These are phyloP conservation scores for Ennomos quercinarius DNA, from an alignment of 2,888 invertebrate genomes.

Conservation along the genomic window DNA sequence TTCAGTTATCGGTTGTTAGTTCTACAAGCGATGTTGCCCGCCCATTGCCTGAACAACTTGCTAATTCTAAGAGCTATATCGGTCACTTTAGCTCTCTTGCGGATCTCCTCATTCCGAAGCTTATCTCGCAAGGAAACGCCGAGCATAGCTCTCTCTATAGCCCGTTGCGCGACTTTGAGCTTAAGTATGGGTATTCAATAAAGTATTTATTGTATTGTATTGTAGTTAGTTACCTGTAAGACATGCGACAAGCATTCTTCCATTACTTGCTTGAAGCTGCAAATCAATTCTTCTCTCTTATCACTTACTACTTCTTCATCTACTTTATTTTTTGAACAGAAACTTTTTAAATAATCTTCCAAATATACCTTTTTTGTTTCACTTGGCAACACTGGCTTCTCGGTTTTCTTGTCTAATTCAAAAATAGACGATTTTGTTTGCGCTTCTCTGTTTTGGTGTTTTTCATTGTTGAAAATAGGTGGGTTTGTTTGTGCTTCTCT, in stretches of 20 bases:
- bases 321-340: conserved; percentile 42
- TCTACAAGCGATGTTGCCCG: too few relatives aligned
- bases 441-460: not conserved
- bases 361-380: conserved; percentile 13
- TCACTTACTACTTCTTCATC: conserved; percentile 45
- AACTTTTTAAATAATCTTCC: conserved; percentile 44
- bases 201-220: too few relatives aligned
- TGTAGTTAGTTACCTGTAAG: conserved; percentile 50
- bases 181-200: too few relatives aligned
- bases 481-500: not conserved
- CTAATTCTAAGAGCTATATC: too few relatives aligned
- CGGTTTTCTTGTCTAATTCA: conserved; percentile 2
- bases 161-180: too few relatives aligned
- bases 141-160: too few relatives aligned
- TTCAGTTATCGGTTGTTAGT: too few relatives aligned
- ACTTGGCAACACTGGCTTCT: not conserved
- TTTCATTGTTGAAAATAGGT: not conserved
- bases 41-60: too few relatives aligned
- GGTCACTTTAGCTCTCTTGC: too few relatives aligned
- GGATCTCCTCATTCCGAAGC: too few relatives aligned
- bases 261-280: conserved; percentile 62
- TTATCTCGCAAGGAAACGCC: too few relatives aligned
- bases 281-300: conserved; percentile 60
- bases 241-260: conserved; percentile 56
- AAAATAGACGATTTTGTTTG: conserved; percentile 1